Evolutionary conservation across 2,888 invertebrate species (phyloP), one percentile per base, ranked within the genome.

Genomic region (Priocnemis perturbator): DNA sequence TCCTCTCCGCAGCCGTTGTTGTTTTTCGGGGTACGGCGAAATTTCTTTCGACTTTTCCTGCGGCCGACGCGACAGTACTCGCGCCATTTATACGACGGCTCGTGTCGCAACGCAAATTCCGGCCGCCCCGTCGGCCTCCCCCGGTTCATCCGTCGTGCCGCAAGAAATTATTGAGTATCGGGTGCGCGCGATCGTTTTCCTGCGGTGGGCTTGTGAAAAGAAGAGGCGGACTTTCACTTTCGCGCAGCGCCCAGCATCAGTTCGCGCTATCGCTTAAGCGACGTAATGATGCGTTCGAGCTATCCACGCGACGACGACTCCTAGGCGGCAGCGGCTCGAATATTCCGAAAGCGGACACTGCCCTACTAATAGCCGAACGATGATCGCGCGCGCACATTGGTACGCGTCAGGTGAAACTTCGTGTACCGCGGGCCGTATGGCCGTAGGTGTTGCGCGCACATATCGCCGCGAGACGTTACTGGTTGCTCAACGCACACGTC

Each of bases 171-270:
- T 20, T 53, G 23, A 23, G 53, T n/a, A 37, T 58, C 14, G 26
- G 17, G 44, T 47, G 48, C 56, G 57, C 37, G 44, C 63, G 58
- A 72, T 72, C 66, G 64, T 77, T 73, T 75, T 11, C 75, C 71
- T 69, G 77, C 71, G 71, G 64, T 66, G 65, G 67, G 71, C 37
- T 70, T 47, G 61, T 55, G 74, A 72, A 70, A 75, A 73, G 67
- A 75, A 67, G 72, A 73, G 63, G 59, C 57, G 17, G 62, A 76
- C 79, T 79, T 79, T 79, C 79, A 79, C 79, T 79, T 80, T 79
- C 78, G 62, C 65, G 63, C 71, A 67, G 67, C 64, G 60, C 50
- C 61, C 69, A 67, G 60, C 74, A 71, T 79, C 79, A 60, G 60
- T 64, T 73, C 56, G 53, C 65, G 62, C 60, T 67, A 70, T 68